Conservation (phyloP, 2,888 invertebrate genomes). For the Endotricha flammealis region DNA sequence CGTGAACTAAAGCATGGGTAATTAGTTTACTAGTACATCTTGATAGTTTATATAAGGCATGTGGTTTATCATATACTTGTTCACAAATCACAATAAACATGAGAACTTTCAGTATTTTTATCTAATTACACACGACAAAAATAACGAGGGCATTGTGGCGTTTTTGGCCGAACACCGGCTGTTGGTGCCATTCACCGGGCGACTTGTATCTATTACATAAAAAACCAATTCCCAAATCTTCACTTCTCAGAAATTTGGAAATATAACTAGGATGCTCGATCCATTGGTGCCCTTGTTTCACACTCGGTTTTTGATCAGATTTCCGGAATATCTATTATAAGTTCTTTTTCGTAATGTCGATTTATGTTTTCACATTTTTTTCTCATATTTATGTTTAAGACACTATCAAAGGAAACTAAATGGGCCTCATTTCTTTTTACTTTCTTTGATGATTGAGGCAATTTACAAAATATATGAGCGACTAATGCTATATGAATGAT, state of each 20-base stretch:
- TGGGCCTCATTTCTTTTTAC: background rate
- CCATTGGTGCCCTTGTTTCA: slow-evolving; percentile 4
- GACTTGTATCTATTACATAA: slow-evolving; percentile 11
- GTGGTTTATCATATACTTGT: background rate
- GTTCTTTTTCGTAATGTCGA: background rate
- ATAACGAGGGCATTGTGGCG: slow-evolving; percentile 16
- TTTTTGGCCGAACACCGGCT: slow-evolving; percentile 14
- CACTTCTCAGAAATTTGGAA: slow-evolving; percentile 4
- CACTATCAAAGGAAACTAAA: slow-evolving; percentile 1
- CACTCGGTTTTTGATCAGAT: background rate
- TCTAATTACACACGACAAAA: slow-evolving; percentile 7
- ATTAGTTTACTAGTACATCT: too few species aligned
- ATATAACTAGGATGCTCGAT: slow-evolving; percentile 1
- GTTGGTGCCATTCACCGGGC: slow-evolving; percentile 16
- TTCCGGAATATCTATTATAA: slow-evolving; percentile 2
- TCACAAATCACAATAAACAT: background rate
- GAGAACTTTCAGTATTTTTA: background rate
- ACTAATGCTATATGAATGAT: background rate
- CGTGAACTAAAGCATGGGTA: too few species aligned
- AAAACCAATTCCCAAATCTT: slow-evolving; percentile 1
- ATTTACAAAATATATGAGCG: background rate
- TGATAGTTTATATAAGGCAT: background rate
- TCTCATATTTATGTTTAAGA: background rate
- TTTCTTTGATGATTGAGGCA: background rate
- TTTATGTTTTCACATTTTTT: background rate